Percentiles rank a stretch among this genome's conserved stretches.
phyloP scores from a whole-genome alignment of 2,113 vertebrate genomes.

The Drymodes brunneopygia region DNA sequence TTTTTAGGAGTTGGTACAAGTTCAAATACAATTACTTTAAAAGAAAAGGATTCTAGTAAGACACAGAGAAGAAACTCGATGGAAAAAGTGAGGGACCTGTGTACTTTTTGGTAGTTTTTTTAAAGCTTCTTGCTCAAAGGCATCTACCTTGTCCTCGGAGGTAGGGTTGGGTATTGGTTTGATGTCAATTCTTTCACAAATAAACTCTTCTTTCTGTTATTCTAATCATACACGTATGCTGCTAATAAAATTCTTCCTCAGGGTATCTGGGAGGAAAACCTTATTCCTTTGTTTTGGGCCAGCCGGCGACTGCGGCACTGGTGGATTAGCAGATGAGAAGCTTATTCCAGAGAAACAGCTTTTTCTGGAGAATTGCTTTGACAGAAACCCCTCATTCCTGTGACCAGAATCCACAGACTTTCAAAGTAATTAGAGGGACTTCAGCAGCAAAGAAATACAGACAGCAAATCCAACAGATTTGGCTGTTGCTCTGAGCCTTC shows the following conservation, averaged over 20 bases:
- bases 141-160: neutral
- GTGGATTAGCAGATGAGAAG: neutral
- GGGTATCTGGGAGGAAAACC: neutral
- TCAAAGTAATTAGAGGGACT: neutral
- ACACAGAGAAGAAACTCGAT: neutral
- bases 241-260: neutral
- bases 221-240: neutral
- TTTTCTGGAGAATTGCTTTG: constrained; percentile 35
- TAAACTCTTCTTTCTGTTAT: constrained; percentile 20
- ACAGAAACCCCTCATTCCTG: neutral
- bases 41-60: neutral
- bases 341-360: neutral
- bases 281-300: neutral
- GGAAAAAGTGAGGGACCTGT: neutral
- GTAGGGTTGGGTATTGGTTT: neutral
- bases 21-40: neutral
- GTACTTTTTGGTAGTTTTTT: neutral
- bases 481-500: neutral
- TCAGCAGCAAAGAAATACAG: neutral
- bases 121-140: neutral
- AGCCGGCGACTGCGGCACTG: rapidly evolving
- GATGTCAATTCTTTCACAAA: neutral
- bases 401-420: neutral
- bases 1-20: neutral
- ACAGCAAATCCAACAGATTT: neutral